Conservation (phyloP, 2,888 invertebrate species). For the Hirtodrosophila confusa region DNA sequence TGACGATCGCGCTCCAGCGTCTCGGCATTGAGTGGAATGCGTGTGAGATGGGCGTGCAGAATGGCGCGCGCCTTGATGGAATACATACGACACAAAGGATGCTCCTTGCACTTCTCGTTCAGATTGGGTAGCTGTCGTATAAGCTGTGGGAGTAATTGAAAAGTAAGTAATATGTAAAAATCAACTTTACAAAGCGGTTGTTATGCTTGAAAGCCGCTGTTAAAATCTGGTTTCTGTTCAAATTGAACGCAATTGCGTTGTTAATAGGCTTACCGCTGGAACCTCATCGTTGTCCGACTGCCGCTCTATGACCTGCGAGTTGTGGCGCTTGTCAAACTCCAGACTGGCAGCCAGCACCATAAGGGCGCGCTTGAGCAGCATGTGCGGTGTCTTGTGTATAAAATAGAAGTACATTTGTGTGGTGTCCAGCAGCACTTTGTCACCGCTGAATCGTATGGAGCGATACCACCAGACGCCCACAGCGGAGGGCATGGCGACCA, state of each 20-base stretch:
- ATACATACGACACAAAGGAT: conserved; percentile 95
- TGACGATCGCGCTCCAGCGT: conserved; percentile 94
- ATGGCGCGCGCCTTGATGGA: conserved; percentile 96
- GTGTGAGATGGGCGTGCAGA: conserved; percentile 97
- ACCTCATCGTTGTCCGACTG: conserved; percentile 97
- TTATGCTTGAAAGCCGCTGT: too few species aligned
- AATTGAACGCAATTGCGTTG: not conserved
- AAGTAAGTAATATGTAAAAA: not conserved
- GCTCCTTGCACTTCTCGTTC: conserved; percentile 98
- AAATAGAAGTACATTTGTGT: conserved; percentile 98
- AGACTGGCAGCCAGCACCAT: conserved; percentile 98
- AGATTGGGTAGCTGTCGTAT: conserved; percentile 96
- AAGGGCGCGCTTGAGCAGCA: conserved; percentile 96
- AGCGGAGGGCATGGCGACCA: conserved; percentile 96
- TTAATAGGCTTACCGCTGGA: conserved; percentile 88
- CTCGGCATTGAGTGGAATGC: conserved; percentile 90
- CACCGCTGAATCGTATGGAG: conserved; percentile 98
- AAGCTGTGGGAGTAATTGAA: conserved; percentile 86
- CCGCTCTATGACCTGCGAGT: conserved; percentile 96
- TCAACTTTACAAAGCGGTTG: too few species aligned
- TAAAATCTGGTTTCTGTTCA: not conserved
- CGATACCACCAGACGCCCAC: conserved; percentile 99
- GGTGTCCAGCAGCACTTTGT: conserved; percentile 98
- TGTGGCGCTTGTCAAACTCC: conserved; percentile 97
- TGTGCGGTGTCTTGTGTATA: conserved; percentile 97